Conservation (phyloP, 2,888 invertebrate species). For the Syritta pipiens region DNA sequence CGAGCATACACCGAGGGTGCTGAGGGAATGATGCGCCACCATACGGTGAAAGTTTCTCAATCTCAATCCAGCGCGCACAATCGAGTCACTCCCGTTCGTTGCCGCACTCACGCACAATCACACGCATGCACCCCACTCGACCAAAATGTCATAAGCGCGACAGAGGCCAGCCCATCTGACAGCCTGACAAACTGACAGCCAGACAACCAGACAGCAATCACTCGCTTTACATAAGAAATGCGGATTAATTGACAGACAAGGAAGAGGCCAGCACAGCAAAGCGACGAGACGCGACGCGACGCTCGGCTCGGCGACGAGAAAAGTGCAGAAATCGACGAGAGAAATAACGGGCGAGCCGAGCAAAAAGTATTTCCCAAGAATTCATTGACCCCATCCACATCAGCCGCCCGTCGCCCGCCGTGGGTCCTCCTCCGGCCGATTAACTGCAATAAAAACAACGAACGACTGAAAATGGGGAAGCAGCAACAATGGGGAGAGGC, state of each 20-base stretch:
- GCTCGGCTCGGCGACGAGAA: background rate
- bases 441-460: slow-evolving; percentile 60
- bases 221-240: slow-evolving; percentile 65
- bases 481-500: slow-evolving; percentile 52
- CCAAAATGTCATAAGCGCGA: slow-evolving; percentile 59
- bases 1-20: slow-evolving; percentile 2
- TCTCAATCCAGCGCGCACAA: slow-evolving; percentile 53
- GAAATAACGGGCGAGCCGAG: slow-evolving; percentile 64
- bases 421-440: slow-evolving; percentile 41
- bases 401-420: background rate
- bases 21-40: too few relatives aligned
- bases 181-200: slow-evolving; percentile 49
- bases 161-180: slow-evolving; percentile 45
- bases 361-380: slow-evolving; percentile 68
- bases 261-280: slow-evolving; percentile 60
- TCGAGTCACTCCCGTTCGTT: slow-evolving; percentile 16
- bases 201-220: slow-evolving; percentile 69
- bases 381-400: slow-evolving; percentile 64
- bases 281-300: slow-evolving; percentile 16
- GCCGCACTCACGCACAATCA: background rate
- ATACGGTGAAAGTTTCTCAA: slow-evolving; percentile 63
- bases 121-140: slow-evolving; percentile 50
- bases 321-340: slow-evolving; percentile 45
- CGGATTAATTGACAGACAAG: slow-evolving; percentile 69
- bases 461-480: slow-evolving; percentile 35